Conservation (phyloP, 2,113 vertebrate genomes). For the Misgurnus mizolepis region DNA sequence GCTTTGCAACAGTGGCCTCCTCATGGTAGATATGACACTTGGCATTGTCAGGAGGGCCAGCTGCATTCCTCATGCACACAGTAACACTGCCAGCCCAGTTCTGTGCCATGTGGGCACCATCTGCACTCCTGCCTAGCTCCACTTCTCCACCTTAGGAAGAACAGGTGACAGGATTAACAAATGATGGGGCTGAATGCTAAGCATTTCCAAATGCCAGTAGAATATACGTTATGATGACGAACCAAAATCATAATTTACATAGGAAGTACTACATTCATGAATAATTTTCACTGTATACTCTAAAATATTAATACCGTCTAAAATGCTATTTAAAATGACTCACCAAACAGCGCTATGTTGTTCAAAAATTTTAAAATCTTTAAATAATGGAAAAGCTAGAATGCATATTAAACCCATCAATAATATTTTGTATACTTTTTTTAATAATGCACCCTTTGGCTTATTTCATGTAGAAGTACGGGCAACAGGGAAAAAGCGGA, state of each 20-base stretch:
- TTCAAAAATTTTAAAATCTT: background rate
- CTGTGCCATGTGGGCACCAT: constrained; percentile 48
- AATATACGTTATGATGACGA: background rate
- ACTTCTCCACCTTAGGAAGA: constrained; percentile 46
- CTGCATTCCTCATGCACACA: constrained; percentile 48
- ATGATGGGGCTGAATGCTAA: constrained; percentile 19
- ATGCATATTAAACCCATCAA: background rate
- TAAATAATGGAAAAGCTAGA: background rate
- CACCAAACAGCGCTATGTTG: too few species aligned
- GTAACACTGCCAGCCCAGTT: constrained; percentile 42
- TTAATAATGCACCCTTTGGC: background rate
- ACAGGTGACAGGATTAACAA: constrained; percentile 36
- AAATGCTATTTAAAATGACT: too few species aligned
- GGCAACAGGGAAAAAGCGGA: background rate
- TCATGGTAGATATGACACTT: constrained; percentile 33
- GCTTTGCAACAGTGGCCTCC: constrained; percentile 15
- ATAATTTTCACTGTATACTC: background rate
- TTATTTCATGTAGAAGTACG: background rate
- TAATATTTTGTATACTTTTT: too few species aligned
- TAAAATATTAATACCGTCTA: too few species aligned
- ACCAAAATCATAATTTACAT: background rate
- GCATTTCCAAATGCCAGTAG: constrained; percentile 9
- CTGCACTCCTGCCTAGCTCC: constrained; percentile 37
- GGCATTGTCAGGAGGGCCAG: constrained; percentile 38
- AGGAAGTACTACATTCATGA: background rate